phyloP scores from a whole-genome alignment of 2,797 vertebrate genomes.

The Sebastes iracundus region DNA sequence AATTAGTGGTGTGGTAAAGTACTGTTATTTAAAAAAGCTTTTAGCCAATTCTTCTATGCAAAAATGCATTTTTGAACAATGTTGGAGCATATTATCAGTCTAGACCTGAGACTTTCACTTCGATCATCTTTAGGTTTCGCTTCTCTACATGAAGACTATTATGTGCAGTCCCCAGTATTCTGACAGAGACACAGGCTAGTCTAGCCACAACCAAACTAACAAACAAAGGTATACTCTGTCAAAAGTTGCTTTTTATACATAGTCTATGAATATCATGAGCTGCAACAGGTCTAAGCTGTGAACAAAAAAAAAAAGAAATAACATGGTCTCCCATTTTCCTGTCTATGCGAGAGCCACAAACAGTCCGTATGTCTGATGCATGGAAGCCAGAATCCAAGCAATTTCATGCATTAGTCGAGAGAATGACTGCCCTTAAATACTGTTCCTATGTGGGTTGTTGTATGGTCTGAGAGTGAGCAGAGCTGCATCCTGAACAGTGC shows the following conservation, averaged over 20 bases:
- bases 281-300: conserved; percentile 80
- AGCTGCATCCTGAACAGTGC: conserved; percentile 47
- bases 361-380: conserved; percentile 41
- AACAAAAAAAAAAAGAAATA: conserved; percentile 52
- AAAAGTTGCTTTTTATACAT: conserved; percentile 57
- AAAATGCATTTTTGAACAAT: conserved; percentile 59
- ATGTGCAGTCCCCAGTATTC: conserved; percentile 49
- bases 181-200: conserved; percentile 38
- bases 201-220: conserved; percentile 42
- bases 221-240: conserved; percentile 53
- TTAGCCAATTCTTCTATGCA: conserved; percentile 7
- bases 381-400: conserved; percentile 16
- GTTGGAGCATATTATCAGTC: conserved; percentile 45
- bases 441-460: conserved; percentile 42
- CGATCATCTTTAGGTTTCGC: conserved; percentile 30
- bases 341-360: conserved; percentile 64
- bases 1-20: conserved; percentile 25
- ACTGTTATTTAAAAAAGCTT: conserved; percentile 21
- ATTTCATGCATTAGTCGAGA: conserved; percentile 45
- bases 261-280: conserved; percentile 63
- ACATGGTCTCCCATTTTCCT: conserved; percentile 70
- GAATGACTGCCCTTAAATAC: conserved; percentile 48
- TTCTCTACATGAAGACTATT: conserved; percentile 42
- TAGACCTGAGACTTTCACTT: conserved; percentile 56
- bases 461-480: conserved; percentile 25